These are phyloP conservation scores for Acipenser oxyrinchus DNA, from an alignment of 2,797 vertebrate genomes.

Conservation along the genomic window DNA sequence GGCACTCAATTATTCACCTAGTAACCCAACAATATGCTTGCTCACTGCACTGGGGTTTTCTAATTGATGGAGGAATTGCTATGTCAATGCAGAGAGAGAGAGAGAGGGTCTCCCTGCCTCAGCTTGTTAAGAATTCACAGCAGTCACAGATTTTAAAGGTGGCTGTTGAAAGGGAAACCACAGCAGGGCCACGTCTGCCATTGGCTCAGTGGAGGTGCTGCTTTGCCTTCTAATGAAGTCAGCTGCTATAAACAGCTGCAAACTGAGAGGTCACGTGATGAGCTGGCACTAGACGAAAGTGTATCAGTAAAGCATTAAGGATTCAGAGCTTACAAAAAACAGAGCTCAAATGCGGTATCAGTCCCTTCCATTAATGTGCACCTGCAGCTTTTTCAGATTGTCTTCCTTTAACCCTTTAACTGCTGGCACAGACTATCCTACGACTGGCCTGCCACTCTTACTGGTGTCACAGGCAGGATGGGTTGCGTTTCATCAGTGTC, in stretches of 20 bases:
- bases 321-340: not conserved
- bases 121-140: not conserved
- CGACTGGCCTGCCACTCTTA: no score
- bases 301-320: conserved; percentile 3
- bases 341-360: not conserved
- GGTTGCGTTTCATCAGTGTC: no score
- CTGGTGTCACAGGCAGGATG: no score
- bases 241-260: not conserved
- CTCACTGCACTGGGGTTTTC: not conserved
- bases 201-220: not conserved
- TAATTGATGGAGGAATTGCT: not conserved
- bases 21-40: no score
- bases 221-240: conserved; percentile 1
- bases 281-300: not conserved
- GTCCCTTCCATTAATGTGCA: no score
- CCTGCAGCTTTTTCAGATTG: no score
- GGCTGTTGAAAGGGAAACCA: not conserved
- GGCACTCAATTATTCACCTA: no score
- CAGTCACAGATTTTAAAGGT: not conserved
- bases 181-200: not conserved
- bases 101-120: not conserved
- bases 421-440: no score
- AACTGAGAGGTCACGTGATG: not conserved
- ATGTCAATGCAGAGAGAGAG: not conserved
- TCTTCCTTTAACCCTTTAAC: no score